These are phyloP conservation scores for Neodontobutis hainanensis DNA, from an alignment of 2,113 vertebrate species.

Conservation along the genomic window DNA sequence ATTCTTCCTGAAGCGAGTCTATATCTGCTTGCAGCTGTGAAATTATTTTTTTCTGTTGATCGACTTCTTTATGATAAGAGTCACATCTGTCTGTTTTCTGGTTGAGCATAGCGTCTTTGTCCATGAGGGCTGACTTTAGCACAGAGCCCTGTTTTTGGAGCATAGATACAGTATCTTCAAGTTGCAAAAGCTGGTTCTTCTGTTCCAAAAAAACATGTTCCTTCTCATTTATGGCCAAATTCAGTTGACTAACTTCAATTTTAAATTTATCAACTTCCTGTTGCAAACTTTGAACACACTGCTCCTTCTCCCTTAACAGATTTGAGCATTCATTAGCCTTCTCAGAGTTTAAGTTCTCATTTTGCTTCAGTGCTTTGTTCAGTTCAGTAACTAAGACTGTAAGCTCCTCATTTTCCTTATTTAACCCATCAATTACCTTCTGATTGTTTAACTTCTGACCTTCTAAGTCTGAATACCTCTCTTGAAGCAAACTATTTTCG, in stretches of 20 bases:
- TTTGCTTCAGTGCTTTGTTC: conserved; percentile 67
- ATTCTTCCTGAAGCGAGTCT: conserved; percentile 67
- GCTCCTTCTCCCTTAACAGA: conserved; percentile 72
- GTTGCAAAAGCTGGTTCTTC: conserved; percentile 68
- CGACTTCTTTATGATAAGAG: conserved; percentile 55
- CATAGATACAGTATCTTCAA: conserved; percentile 71
- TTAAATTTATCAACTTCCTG: conserved; percentile 69
- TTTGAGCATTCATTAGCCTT: conserved; percentile 77
- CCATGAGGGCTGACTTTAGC: conserved; percentile 72
- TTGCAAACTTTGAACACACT: conserved; percentile 62
- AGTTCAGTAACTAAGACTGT: conserved; percentile 64
- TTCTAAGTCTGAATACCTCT: conserved; percentile 58
- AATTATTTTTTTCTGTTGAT: conserved; percentile 53
- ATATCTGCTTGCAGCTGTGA: conserved; percentile 67
- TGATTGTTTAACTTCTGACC: conserved; percentile 59
- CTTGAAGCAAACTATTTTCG: conserved; percentile 62
- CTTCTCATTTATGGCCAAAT: conserved; percentile 59
- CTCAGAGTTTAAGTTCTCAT: conserved; percentile 67
- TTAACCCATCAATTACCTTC: conserved; percentile 63
- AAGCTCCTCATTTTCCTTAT: conserved; percentile 76
- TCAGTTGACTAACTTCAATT: conserved; percentile 67
- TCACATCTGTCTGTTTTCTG: conserved; percentile 72
- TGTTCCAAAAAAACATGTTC: conserved; percentile 67
- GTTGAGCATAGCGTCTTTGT: conserved; percentile 69
- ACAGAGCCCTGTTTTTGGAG: conserved; percentile 79